phyloP scores from a whole-genome alignment of 2,888 invertebrate genomes.

The Macrophya annulata region DNA sequence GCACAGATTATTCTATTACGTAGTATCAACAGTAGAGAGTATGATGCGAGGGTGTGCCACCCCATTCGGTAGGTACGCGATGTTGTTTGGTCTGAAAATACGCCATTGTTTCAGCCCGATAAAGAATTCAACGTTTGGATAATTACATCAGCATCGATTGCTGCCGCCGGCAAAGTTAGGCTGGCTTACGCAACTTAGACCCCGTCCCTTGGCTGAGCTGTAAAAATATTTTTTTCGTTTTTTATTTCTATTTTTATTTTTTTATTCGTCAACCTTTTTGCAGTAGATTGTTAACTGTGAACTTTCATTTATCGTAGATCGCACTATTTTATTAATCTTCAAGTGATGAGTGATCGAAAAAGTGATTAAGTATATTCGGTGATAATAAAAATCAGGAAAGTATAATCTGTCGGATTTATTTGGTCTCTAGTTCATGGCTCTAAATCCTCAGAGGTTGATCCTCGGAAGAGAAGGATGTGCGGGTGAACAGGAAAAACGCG shows the following conservation, averaged over 20 bases:
- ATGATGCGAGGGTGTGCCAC: conserved; percentile 54
- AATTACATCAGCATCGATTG: conserved; percentile 83
- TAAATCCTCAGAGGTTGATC: conserved; percentile 10
- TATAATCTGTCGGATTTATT: conserved; percentile 1
- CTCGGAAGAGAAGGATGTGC: conserved; percentile 47
- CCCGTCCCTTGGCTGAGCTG: conserved; percentile 35
- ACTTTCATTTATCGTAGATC: not conserved
- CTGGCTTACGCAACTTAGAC: conserved; percentile 53
- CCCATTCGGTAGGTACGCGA: conserved; percentile 77
- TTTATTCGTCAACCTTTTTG: not conserved
- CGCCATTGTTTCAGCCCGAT: conserved; percentile 84
- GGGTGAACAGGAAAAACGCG: conserved; percentile 39
- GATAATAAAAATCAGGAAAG: not conserved
- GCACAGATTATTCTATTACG: conserved; percentile 77
- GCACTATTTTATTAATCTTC: not conserved
- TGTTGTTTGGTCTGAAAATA: conserved; percentile 86
- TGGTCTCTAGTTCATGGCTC: not conserved
- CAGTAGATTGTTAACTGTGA: not conserved
- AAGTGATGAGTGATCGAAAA: not conserved
- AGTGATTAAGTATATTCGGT: not conserved
- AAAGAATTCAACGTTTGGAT: conserved; percentile 85
- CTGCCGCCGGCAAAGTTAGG: conserved; percentile 69
- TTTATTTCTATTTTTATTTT: not conserved
- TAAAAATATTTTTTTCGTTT: not conserved
- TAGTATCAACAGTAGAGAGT: conserved; percentile 69